Evolutionary conservation across 2,113 vertebrate genomes (phyloP).

Genomic region (Malaclemys terrapin): DNA sequence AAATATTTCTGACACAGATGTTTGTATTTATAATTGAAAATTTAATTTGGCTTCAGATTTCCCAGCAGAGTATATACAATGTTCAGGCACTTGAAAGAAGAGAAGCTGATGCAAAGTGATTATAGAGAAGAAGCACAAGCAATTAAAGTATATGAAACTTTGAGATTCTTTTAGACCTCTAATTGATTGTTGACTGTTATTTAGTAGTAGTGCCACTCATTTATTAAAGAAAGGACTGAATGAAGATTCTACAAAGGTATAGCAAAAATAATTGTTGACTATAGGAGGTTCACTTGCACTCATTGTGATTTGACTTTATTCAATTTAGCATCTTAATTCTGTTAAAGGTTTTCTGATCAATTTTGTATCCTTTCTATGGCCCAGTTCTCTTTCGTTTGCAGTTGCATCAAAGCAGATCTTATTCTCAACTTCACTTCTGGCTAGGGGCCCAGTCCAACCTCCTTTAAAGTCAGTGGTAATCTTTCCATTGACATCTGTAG

Average conservation of each 20-base stretch:
- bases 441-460: not conserved
- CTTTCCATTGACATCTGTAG: not conserved
- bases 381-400: slow-evolving; percentile 15
- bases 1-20: slow-evolving; percentile 59
- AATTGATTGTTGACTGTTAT: slow-evolving; percentile 50
- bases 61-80: slow-evolving; percentile 40
- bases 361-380: not conserved
- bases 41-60: slow-evolving; percentile 69
- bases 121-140: slow-evolving; percentile 48
- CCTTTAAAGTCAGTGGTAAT: not conserved
- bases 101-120: slow-evolving; percentile 54
- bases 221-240: slow-evolving; percentile 41
- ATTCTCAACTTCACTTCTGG: not conserved
- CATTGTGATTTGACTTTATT: slow-evolving; percentile 35
- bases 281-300: slow-evolving; percentile 18
- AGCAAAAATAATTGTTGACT: slow-evolving; percentile 17
- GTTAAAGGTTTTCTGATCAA: slow-evolving; percentile 38
- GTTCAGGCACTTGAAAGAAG: slow-evolving; percentile 42
- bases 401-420: not conserved
- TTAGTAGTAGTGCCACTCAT: not conserved
- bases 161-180: slow-evolving; percentile 53
- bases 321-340: slow-evolving; percentile 9
- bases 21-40: slow-evolving; percentile 77
- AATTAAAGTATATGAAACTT: slow-evolving; percentile 65
- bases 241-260: slow-evolving; percentile 17